Conservation (phyloP, 2,113 vertebrate genomes). For the Leptobrachium ailaonicum region DNA sequence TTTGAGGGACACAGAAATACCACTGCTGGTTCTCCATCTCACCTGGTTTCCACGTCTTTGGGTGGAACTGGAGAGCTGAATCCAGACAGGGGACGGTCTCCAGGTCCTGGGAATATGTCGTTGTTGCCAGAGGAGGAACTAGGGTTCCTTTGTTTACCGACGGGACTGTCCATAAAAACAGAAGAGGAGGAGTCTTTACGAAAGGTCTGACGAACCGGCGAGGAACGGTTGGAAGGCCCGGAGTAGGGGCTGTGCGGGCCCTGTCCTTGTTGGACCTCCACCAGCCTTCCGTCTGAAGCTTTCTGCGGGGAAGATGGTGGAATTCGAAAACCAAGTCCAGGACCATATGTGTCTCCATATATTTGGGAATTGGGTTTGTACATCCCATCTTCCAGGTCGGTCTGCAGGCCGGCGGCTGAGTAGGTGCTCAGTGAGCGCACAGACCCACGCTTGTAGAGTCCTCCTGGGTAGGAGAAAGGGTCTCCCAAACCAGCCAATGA, state of each 20-base stretch:
- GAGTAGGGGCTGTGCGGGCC: slow-evolving; percentile 84
- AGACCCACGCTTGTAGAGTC: slow-evolving; percentile 90
- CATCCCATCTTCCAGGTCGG: slow-evolving; percentile 87
- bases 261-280: slow-evolving; percentile 77
- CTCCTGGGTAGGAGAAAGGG: slow-evolving; percentile 87
- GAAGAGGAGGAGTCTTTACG: slow-evolving; percentile 93
- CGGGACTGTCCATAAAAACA: slow-evolving; percentile 86
- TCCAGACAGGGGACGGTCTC: slow-evolving; percentile 73
- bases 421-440: slow-evolving; percentile 95
- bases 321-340: slow-evolving; percentile 85
- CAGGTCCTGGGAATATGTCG: slow-evolving; percentile 77
- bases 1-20: no score
- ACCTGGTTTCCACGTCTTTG: slow-evolving; percentile 86
- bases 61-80: slow-evolving; percentile 78
- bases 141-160: slow-evolving; percentile 78
- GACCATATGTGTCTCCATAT: slow-evolving; percentile 81
- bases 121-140: slow-evolving; percentile 73
- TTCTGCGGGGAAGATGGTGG: slow-evolving; percentile 94
- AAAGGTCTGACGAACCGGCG: slow-evolving; percentile 89
- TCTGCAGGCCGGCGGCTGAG: slow-evolving; percentile 88
- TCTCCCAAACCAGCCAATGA: slow-evolving; percentile 85
- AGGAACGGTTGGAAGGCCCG: slow-evolving; percentile 83
- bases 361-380: slow-evolving; percentile 87
- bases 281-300: slow-evolving; percentile 72
- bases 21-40: slow-evolving; percentile 35